Base-by-base conservation (phyloP, 2,888 invertebrate genomes). In the Timema cristinae region DNA sequence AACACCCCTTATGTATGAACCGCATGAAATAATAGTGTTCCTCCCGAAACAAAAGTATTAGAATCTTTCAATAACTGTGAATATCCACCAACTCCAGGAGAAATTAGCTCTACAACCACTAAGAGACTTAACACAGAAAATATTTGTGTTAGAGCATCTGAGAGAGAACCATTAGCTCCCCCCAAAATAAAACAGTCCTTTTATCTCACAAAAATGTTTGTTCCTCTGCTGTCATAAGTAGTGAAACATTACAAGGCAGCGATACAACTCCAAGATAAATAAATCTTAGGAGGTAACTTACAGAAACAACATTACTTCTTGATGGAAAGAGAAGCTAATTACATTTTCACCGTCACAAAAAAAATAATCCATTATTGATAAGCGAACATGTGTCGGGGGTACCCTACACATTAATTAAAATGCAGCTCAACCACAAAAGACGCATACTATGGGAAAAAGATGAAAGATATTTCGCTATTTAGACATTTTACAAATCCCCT, bases 401-500 rank as follows among this genome's bases (percentile, higher is more conserved):
- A 32, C 63, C 63, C 32, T 63, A 47, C 47, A 63, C 63, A 47
- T 63, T 63, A 13, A 47, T 63, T 10, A 63, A 63, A 13, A 63
- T 63, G 63, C 63, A 63, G 16, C 13, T 63, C 7, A 63, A 63
- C 2, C 63, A 63, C 63, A 63, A 63, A 63, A 63, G 0, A 63
- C 6, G 72, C 69, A 61, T 68, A 8, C 67, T 71, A 11, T 79
- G 79, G 78, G 66, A 70, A 11, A 69, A 71, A 48, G 73, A 76
- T 16, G 78, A 79, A 73, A 78, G 77, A 74, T 72, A 77, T 68
- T 74, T 77, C 68, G 77, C 78, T 56, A 50, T 79, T 10, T 73
- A 75, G n/a, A 67, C 79, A 54, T 79, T 74, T 76, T 77, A 79
- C 68, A 77, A 77, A 75, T 79, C 79, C 5, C 79, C 79, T 7